phyloP scores from a whole-genome alignment of 1,140 invertebrate species.

The Globodera ellingtonae region DNA sequence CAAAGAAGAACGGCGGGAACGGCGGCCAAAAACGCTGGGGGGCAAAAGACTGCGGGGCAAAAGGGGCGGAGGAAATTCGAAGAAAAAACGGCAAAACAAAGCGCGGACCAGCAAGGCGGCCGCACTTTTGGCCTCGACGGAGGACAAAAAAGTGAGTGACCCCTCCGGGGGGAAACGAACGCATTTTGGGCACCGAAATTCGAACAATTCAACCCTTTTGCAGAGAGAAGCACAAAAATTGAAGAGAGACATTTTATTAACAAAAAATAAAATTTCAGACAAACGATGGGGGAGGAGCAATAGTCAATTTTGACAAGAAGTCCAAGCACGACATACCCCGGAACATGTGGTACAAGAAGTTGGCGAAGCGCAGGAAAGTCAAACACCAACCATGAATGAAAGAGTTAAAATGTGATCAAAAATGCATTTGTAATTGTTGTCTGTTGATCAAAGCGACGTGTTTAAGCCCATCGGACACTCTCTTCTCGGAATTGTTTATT shows the following conservation, averaged over 20 bases:
- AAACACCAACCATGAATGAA: conserved; percentile 53
- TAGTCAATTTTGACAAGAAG: conserved; percentile 11
- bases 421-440: neutral
- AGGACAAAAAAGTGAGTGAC: neutral
- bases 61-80: conserved; percentile 10
- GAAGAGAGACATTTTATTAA: neutral
- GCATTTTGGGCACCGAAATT: neutral
- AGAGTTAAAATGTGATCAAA: neutral
- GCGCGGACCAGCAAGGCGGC: neutral
- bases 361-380: conserved; percentile 48
- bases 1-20: neutral
- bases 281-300: neutral
- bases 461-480: neutral
- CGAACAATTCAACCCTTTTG: neutral
- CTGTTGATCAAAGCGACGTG: neutral
- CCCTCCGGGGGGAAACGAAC: too few relatives aligned
- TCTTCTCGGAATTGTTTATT: neutral
- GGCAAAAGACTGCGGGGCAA: conserved; percentile 12
- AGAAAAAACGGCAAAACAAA: conserved; percentile 3
- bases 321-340: conserved; percentile 24
- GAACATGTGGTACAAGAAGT: conserved; percentile 50
- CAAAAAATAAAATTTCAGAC: neutral
- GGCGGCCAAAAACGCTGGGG: neutral
- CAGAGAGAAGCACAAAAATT: neutral
- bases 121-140: neutral